Evolutionary conservation across 2,888 invertebrate genomes (phyloP), one percentile per base, ranked within the genome.

Genomic region (Eilema griseolum): DNA sequence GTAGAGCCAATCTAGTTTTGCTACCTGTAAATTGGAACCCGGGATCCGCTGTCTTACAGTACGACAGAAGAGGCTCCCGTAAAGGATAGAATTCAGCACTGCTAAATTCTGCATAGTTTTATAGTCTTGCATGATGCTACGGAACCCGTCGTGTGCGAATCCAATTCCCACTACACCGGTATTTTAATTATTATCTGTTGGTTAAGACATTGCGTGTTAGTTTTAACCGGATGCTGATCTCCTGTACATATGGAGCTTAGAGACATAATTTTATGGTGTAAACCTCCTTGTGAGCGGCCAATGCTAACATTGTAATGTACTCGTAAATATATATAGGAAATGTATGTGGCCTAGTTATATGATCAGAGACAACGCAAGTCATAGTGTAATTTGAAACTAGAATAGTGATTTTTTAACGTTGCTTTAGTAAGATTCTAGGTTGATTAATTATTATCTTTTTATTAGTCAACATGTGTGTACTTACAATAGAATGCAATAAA

Each of bases 131-230:
- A 46, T 5, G 41, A 20, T 52, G 52, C 20, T 52, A 52, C 52
- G 52, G 52, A 52, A 52, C n/a, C 52, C n/a, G 20, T 14, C 16
- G 2, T 52, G 10, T 52, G n/a, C 52, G n/a, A 20, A 52, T 52
- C 1, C 52, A n/a, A 52, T 10, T 52, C 52, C 2, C 1, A 52
- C n/a, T 52, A 8, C 8, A 7, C 52, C 52, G 52, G 52, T 52
- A 52, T 52, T 52, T 52, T 52, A 52, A 52, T 52, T 52, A 52
- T 60, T 20, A 10, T 28, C 0, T 28, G 28, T 64, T 66, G 16
- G 37, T 37, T 23, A 24, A 10, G 28, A 37, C 60, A 70, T 79
- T 61, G 82, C 82, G 80, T 76, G 82, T 70, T 76, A 68, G 60
- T 37, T 37, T 63, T 28, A 61, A 71, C 62, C 64, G 59, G 70